A percentile compares a stretch with the other conserved stretches of the same genome.
Conservation (phyloP, 2,888 invertebrate species). For the Digitonthophagus gazella region DNA sequence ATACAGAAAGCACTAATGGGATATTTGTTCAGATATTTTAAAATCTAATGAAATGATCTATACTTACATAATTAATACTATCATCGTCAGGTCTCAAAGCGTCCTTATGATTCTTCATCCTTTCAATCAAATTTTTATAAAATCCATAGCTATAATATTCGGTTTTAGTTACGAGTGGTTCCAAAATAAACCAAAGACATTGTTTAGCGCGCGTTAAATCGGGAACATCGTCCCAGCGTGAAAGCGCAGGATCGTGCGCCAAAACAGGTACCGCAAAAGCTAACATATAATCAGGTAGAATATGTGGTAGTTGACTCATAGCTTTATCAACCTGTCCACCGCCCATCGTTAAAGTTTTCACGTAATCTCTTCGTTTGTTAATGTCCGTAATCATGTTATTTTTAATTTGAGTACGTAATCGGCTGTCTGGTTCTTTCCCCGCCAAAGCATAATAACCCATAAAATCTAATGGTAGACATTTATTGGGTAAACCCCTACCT, state of each 20-base stretch:
- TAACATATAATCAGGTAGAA: constrained; percentile 95
- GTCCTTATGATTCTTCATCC: constrained; percentile 93
- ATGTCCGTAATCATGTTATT: constrained; percentile 89
- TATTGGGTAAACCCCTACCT: constrained; percentile 78
- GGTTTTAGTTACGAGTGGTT: constrained; percentile 89
- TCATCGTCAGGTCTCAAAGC: constrained; percentile 82
- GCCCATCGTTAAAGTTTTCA: constrained; percentile 77
- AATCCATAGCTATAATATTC: constrained; percentile 95
- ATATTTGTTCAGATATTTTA: too few species aligned
- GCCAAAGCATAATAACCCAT: constrained; percentile 93
- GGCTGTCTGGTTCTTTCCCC: constrained; percentile 83
- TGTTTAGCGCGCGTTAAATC: constrained; percentile 79
- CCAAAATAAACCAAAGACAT: constrained; percentile 91
- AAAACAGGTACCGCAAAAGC: constrained; percentile 95
- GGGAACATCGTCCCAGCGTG: constrained; percentile 70
- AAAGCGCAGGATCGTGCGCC: constrained; percentile 88
- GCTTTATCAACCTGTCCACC: constrained; percentile 66
- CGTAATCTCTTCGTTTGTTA: constrained; percentile 83
- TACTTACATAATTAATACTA: constrained; percentile 74
- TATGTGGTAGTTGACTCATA: constrained; percentile 76
- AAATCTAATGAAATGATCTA: too few species aligned
- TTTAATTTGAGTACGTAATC: constrained; percentile 65
- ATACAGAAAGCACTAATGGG: too few species aligned
- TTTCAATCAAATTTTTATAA: constrained; percentile 89
- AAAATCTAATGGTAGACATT: constrained; percentile 92